Conservation (phyloP, 2,888 invertebrate species). For the Boloria selene region DNA sequence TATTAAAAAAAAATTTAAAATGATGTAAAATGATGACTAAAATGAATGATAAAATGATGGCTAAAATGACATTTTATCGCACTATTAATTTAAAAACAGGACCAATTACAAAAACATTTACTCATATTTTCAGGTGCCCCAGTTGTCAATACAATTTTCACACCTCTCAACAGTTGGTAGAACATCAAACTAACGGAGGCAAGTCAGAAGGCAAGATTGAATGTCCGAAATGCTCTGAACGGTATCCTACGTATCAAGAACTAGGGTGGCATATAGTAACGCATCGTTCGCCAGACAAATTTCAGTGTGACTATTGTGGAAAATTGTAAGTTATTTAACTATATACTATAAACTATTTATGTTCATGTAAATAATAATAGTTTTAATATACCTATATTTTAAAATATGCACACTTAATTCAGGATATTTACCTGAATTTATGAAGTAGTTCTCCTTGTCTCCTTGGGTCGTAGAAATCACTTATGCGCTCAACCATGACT, state of each 20-base stretch:
- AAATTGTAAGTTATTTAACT: constrained; percentile 59
- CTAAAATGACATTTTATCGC: no score
- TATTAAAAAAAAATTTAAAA: no score
- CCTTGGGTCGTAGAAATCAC: no score
- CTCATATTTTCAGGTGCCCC: constrained; percentile 56
- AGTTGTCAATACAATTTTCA: constrained; percentile 76
- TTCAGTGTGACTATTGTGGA: constrained; percentile 74
- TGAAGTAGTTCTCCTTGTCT: no score
- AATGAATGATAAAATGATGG: no score
- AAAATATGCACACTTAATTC: no score
- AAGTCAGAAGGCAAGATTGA: constrained; percentile 69
- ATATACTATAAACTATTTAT: constrained; percentile 25
- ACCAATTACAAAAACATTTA: not conserved
- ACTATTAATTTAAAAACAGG: no score
- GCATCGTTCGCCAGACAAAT: constrained; percentile 62
- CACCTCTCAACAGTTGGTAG: constrained; percentile 68
- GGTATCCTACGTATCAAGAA: constrained; percentile 73
- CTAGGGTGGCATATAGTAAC: constrained; percentile 66
- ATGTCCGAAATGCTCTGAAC: constrained; percentile 70
- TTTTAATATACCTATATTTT: no score
- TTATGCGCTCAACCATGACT: no score
- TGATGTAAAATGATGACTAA: no score
- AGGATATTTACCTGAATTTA: no score
- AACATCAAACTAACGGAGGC: constrained; percentile 73
- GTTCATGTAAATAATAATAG: no score